Evolutionary conservation across 2,113 vertebrate species (phyloP), one percentile per base, ranked within the genome.

Genomic region (Pachycephala philippinensis): DNA sequence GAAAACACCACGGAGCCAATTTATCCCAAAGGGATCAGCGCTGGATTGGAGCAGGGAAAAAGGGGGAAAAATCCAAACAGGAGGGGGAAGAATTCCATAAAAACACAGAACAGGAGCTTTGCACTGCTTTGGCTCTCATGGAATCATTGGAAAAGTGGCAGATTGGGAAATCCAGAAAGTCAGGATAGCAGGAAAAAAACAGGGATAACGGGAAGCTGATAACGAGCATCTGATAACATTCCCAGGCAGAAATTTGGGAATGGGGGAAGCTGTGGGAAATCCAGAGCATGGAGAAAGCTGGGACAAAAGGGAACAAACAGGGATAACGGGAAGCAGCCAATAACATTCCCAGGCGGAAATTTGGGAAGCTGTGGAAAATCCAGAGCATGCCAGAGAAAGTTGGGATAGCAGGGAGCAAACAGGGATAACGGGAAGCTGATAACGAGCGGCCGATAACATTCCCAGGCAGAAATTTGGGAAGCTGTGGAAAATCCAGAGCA

Each of bases 91-190:
- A 56, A 56, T 13, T 50, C 52, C 71, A 35, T 42, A 42, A 50
- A 76, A 66, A 44, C 44, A 18, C 11, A 18, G 31, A 68, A 76
- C 3, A 14, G 63, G 63, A 77, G 27, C 45, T 52, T 44, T 33
- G 61, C 18, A 21, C 44, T 17, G 13, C 71, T 42, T 27, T 7
- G 61, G 35, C 60, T 42, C 20, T 13, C 2, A 0, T 0, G 4
- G 61, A 59, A 50, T 9, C 31, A 1, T 0, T 6, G 52, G 44
- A 16, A 66, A 86, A 86, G 31, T 1, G 0, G 5, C 1, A 0
- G 35, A 5, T 18, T 14, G 61, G 53, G 52, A 86, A 76, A 66
- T 6, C 20, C 70, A 7, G 35, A 42, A 50, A 66, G 7, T 4
- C 0, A 1, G 83, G 44, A 76, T 6, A 20, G 7, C 15, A 2